phyloP scores from a whole-genome alignment of 2,888 invertebrate genomes.

The Metalampra italica region DNA sequence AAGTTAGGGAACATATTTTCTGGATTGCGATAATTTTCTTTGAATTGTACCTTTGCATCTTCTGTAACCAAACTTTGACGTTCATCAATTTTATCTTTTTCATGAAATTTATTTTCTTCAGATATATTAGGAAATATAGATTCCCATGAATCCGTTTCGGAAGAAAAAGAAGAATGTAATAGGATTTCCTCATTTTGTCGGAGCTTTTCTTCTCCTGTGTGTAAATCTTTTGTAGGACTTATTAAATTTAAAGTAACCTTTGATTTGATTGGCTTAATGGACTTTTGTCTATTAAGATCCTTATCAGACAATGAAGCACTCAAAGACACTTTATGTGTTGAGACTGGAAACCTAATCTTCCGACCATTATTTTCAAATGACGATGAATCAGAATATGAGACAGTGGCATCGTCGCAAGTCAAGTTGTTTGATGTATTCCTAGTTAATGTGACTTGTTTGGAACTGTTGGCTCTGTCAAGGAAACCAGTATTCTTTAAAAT shows the following conservation, averaged over 20 bases:
- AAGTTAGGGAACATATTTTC: constrained; percentile 41
- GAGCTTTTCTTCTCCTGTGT: constrained; percentile 78
- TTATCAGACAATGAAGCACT: constrained; percentile 28
- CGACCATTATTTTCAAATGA: constrained; percentile 30
- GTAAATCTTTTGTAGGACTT: constrained; percentile 26
- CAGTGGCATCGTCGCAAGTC: constrained; percentile 45
- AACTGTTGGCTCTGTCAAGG: constrained; percentile 54
- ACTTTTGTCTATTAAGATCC: constrained; percentile 25
- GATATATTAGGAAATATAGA: constrained; percentile 75
- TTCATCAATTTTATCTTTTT: constrained; percentile 61
- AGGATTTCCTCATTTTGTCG: constrained; percentile 81
- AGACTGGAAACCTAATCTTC: constrained; percentile 22
- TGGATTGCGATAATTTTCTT: constrained; percentile 30
- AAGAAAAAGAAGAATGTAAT: constrained; percentile 80
- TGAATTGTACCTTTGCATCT: constrained; percentile 6
- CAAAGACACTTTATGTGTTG: constrained; percentile 19
- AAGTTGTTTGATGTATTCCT: constrained; percentile 65
- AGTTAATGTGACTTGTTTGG: constrained; percentile 57
- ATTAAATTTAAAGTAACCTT: constrained; percentile 30
- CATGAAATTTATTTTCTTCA: constrained; percentile 59
- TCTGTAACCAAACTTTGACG: constrained; percentile 33
- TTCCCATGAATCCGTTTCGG: constrained; percentile 83
- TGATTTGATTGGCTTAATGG: constrained; percentile 20
- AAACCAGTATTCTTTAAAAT: constrained; percentile 66
- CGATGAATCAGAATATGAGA: constrained; percentile 32